Base-by-base conservation (phyloP, 2,888 invertebrate species). In the Hesperia comma region DNA sequence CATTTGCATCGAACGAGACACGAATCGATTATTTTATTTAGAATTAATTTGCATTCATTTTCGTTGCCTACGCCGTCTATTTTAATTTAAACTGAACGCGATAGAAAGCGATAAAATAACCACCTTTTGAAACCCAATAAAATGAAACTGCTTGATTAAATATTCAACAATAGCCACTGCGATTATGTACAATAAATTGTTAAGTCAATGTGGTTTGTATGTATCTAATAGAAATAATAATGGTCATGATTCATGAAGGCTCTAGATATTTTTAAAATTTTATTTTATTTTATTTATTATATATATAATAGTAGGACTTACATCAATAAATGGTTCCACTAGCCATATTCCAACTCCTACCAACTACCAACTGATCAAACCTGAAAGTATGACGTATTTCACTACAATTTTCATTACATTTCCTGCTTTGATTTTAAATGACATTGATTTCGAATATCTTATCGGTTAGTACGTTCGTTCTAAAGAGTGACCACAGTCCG, bases 1-100 rank as follows among this genome's bases (percentile, higher is more conserved):
- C 89, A 91, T 92, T 90, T 89, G 85, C 90, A 90, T 91, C 79
- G 79, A 74, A 90, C 92, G 89, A 85, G 88, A 80, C 80, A 67
- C 74, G 91, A 87, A 91, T 91, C 81, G 77, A 87, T 87, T 83
- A 81, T 79, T 76, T 71, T 80, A 79, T 81, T 80, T 75, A 79
- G 71, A 77, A 74, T 72, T 72, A 73, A 75, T 68, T 41, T 68
- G 55, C 58, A 67, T 68, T 68, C 63, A 61, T 71, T 67, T 60
- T 53, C 57, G 67, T 63, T 63, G 67, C 55, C 46, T 37, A 55
- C 61, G 43, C 67, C 55, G 61, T 61, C 54, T 43, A 33, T 49
- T 61, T 61, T 61, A 55, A 67, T 61, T 61, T 58, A 58, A 49
- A 60, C 26, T 43, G 26, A 41, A 58, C 32, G 51, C 40, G 57